Percentiles rank a stretch among this genome's conserved stretches.
phyloP scores from a whole-genome alignment of 2,113 vertebrate species.

The Nannobrachium achirus region DNA sequence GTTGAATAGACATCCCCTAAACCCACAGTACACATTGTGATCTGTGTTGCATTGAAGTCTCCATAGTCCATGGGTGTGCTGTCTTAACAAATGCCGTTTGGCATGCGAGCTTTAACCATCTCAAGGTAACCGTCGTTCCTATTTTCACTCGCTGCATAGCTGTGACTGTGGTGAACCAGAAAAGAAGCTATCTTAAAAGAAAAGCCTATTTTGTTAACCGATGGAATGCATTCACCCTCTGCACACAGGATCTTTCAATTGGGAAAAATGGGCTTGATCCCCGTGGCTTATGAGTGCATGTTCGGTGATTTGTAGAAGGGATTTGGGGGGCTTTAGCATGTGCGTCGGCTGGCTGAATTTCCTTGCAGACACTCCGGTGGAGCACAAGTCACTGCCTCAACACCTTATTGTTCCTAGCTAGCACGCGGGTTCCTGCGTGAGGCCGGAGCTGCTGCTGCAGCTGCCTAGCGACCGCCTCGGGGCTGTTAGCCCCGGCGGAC shows the following conservation, averaged over 20 bases:
- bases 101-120: slow-evolving; percentile 53
- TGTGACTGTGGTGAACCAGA: slow-evolving; percentile 45
- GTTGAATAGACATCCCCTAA: slow-evolving; percentile 35
- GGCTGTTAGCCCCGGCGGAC: slow-evolving; percentile 37
- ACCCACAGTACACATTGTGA: slow-evolving; percentile 58
- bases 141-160: slow-evolving; percentile 51
- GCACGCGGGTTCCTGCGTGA: background rate
- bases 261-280: slow-evolving; percentile 76
- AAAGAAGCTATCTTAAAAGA: slow-evolving; percentile 44
- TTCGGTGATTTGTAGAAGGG: slow-evolving; percentile 79
- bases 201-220: slow-evolving; percentile 38
- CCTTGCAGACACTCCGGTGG: slow-evolving; percentile 59
- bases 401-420: slow-evolving; percentile 54
- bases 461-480: slow-evolving; percentile 27
- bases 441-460: slow-evolving; percentile 43
- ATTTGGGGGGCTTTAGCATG: slow-evolving; percentile 73
- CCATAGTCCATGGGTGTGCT: slow-evolving; percentile 41
- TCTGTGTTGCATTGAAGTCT: slow-evolving; percentile 64
- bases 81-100: slow-evolving; percentile 63
- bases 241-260: slow-evolving; percentile 66
- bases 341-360: slow-evolving; percentile 62
- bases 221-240: slow-evolving; percentile 68
- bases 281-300: slow-evolving; percentile 70
- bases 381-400: slow-evolving; percentile 48
- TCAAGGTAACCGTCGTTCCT: slow-evolving; percentile 48